phyloP scores from a whole-genome alignment of 2,113 vertebrate species.

The Seriola aureovittata region DNA sequence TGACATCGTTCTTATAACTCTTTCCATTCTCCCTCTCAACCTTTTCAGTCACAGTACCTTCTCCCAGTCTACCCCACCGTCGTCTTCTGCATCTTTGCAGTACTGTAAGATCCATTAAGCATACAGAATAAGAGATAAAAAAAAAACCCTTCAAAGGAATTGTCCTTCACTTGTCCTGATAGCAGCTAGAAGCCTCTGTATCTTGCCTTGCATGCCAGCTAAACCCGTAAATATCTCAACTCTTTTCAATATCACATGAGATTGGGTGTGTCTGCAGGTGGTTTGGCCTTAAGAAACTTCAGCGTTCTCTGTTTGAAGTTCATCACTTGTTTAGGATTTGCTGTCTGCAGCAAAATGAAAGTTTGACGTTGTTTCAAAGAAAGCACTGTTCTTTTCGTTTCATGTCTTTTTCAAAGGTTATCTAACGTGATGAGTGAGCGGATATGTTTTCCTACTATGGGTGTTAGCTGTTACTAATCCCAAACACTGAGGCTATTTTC shows the following conservation, averaged over 20 bases:
- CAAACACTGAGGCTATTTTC: neutral
- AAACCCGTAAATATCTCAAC: conserved; percentile 20
- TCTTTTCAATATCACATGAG: conserved; percentile 28
- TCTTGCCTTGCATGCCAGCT: neutral
- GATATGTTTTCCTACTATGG: conserved; percentile 1
- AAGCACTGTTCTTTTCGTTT: neutral
- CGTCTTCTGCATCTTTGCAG: neutral
- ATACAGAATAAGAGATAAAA: conserved; percentile 30
- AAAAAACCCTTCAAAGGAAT: neutral
- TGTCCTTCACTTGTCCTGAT: conserved; percentile 42
- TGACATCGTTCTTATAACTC: neutral
- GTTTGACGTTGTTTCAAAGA: conserved; percentile 23
- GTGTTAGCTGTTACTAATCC: neutral
- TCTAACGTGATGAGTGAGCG: neutral
- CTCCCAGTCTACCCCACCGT: neutral
- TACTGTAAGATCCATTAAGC: conserved; percentile 12
- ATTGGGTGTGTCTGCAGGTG: conserved; percentile 8
- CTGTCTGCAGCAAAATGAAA: conserved; percentile 41
- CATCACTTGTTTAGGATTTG: conserved; percentile 1
- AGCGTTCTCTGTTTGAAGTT: conserved; percentile 15
- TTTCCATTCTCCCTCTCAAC: neutral
- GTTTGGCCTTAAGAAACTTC: conserved; percentile 16
- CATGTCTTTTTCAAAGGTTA: neutral
- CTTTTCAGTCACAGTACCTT: neutral
- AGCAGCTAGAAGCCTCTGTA: conserved; percentile 33